Evolutionary conservation across 2,888 invertebrate species (phyloP), one percentile per base, ranked within the genome.

Genomic region (Sclerodermus sp.): DNA sequence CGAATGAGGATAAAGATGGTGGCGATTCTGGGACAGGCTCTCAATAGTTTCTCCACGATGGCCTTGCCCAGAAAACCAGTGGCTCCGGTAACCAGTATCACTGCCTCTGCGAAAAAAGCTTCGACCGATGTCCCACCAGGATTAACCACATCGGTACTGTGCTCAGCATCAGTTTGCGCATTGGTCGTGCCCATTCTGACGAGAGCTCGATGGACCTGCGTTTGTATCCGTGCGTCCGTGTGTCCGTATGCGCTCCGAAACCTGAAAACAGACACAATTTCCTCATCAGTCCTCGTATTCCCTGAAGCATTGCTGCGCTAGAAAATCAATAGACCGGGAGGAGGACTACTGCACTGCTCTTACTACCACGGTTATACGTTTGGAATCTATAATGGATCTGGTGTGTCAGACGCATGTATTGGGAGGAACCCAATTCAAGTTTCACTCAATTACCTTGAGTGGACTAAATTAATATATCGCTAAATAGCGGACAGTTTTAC

Each of bases 31-130:
- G 90, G 87, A 76, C 95, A 94, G 46, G 90, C 88, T 70, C 96
- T 83, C 16, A 97, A 81, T 9, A 98, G 81, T 77, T 97, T 97
- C 80, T 97, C 97, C 53, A 97, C 80, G 1, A 97, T 80, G 0
- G 93, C 93, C 80, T 96, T 96, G 30, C 96, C 96, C 43, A 96
- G 84, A 76, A 96, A 96, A n/a, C 96, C 95, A 14, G 91, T 91
- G 6, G 84, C 86, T 3, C 88, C 88, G 15, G 84, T 84, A 34
- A 85, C 79, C 34, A 85, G 68, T 46, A 85, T 74, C 1, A 82
- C 78, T 1, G 82, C 75, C 0, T 81, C 83, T 1, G 82, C 79
- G 71, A 82, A 86, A 71, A 83, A 85, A 10, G 73, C 68, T 42
- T 78, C 76, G 57, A 77, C 70, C 43, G 76, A 74, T 51, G 55